Base-by-base conservation (phyloP, 2,797 vertebrate genomes). In the Acipenser ruthenus region DNA sequence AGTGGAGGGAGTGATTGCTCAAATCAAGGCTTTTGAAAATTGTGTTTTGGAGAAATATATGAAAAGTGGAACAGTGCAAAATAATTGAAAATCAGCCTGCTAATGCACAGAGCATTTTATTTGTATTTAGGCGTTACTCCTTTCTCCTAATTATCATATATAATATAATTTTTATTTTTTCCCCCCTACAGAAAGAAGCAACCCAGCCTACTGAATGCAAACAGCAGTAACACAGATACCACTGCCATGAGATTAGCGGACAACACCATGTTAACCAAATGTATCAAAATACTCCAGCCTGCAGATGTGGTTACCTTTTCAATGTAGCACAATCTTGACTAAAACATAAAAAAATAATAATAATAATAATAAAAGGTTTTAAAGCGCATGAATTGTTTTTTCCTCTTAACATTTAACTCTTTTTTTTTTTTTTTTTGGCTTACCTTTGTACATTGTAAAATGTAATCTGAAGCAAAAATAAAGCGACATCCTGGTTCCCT, bases 171-270 rank as follows among this genome's bases (percentile, higher is more conserved):
- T 49, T n/a, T 49, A 18, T 61, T n/a, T 70, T 77, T 68, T 71
- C 71, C 62, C 67, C 69, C 48, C 67, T 64, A 48, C 90, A 97
- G 94, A 94, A 92, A 88, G 93, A 93, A 76, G 84, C 90, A 78
- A 86, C 88, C 85, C 95, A 95, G 81, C 96, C 96, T 72, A 90
- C 94, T 53, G 96, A 99, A 82, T 98, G 96, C 92, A 97, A 98
- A 83, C 95, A 97, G 88, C 96, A 98, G 90, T 98, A 91, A 94
- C 15, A 37, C 23, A 78, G 83, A 76, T 82, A 80, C 82, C 78
- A 79, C 83, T 89, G 78, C 79, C 79, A 80, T 81, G 78, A 87
- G 76, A 82, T 64, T 81, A 82, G 80, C 77, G 76, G 23, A 37
- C 23, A 37, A 76, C 73, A 72, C 73, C 80, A 72, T 78, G 75